Evolutionary conservation across 2,797 vertebrate genomes (phyloP), one percentile per base, ranked within the genome.

Genomic region (Caiman crocodilus): DNA sequence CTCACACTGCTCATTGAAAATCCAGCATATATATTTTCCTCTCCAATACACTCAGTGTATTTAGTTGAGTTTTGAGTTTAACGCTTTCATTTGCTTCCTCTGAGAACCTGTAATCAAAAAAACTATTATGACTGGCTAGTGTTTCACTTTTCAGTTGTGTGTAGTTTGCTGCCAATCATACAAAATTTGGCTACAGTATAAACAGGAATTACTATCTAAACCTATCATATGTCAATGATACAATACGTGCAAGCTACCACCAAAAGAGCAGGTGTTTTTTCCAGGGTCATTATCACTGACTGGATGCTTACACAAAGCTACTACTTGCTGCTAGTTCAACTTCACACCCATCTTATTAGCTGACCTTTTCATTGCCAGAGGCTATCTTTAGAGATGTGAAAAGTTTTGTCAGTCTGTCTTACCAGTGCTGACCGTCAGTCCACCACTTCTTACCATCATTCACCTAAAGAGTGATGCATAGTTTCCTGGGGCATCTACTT

Each of bases 291-390:
- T 58, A 73, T 55, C 69, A 35, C 25, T 14, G 0, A 32, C 35
- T 65, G 14, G 55, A 82, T 82, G 35, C 57, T 32, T 12, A 8
- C 9, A 65, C 59, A 90, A 90, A 59, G 58, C 21, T 82, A 64
- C 32, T n/a, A 58, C 58, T 85, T 76, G 57, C 28, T 81, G 60
- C 50, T 85, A 59, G 61, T 55, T 85, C 26, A 61, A 28, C n/a
- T 56, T 58, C 57, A 67, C 18, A 65, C 21, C 56, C 28, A 21
- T 35, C 18, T 87, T 63, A 58, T 75, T 26, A 58, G 7, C 23
- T 86, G 79, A 86, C 79, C 58, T 87, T 79, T 74, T 35, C 25
- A 56, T 78, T 87, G 59, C 59, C 74, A 86, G 71, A 59, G 25
- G 28, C 61, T 65, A n/a, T 71, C 55, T 78, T 83, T 58, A 83